Evolutionary conservation across 2,888 invertebrate genomes (phyloP).

Genomic region (Lithophane semibrunnea): DNA sequence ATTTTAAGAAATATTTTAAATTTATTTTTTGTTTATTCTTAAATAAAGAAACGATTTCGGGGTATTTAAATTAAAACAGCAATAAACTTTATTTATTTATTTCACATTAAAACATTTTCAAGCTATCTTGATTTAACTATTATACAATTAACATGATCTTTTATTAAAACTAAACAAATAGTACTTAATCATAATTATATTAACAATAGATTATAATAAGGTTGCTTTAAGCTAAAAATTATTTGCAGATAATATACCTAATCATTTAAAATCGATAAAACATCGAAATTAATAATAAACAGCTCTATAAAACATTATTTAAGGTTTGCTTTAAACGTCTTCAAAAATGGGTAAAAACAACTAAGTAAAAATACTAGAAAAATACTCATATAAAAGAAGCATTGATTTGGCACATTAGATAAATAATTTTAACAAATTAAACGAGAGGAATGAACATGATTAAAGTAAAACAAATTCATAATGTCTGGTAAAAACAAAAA

Average conservation of each 20-base stretch:
- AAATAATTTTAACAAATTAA: slow-evolving; percentile 28
- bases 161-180: slow-evolving; percentile 74
- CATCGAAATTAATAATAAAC: slow-evolving; percentile 60
- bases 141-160: slow-evolving; percentile 75
- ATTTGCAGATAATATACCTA: slow-evolving; percentile 52
- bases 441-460: slow-evolving; percentile 32
- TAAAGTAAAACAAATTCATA: slow-evolving; percentile 14
- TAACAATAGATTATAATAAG: slow-evolving; percentile 60
- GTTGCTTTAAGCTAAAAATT: slow-evolving; percentile 73
- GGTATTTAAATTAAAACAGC: slow-evolving; percentile 29
- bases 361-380: slow-evolving; percentile 55
- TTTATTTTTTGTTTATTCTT: too few relatives aligned
- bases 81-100: slow-evolving; percentile 81
- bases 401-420: slow-evolving; percentile 62
- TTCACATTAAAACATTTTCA: slow-evolving; percentile 83
- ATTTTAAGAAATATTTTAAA: too few relatives aligned
- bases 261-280: slow-evolving; percentile 57
- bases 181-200: slow-evolving; percentile 55
- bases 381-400: slow-evolving; percentile 54
- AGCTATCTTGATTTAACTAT: slow-evolving; percentile 78
- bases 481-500: slow-evolving; percentile 34
- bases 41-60: too few relatives aligned
- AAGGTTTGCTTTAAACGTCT: slow-evolving; percentile 36
- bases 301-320: slow-evolving; percentile 43
- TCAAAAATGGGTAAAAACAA: slow-evolving; percentile 48